Evolutionary conservation across 2,797 vertebrate genomes (phyloP).

Genomic region (Ceryle rudis): DNA sequence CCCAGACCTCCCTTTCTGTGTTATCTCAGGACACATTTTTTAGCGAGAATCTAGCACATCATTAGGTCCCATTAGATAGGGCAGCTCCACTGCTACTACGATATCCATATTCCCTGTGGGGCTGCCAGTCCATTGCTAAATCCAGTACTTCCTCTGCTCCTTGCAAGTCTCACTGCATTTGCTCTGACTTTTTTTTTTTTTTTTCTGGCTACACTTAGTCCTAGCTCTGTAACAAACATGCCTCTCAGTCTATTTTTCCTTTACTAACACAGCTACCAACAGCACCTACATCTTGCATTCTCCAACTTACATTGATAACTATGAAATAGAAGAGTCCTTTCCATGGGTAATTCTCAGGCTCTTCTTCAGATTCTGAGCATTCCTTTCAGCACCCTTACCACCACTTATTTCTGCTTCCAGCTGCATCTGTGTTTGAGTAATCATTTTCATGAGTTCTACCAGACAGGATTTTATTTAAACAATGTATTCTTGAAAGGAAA

Average conservation of each 20-base stretch:
- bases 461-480: not conserved
- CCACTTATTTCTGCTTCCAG: not conserved
- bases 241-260: not conserved
- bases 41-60: not conserved
- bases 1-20: not conserved
- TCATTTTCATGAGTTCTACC: not conserved
- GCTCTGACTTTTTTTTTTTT: not conserved
- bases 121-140: not conserved
- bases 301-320: not conserved
- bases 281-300: not conserved
- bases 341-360: not conserved
- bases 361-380: not conserved
- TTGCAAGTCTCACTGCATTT: not conserved
- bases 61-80: not conserved
- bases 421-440: not conserved
- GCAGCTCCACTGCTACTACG: fast-evolving
- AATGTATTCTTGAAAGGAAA: not conserved
- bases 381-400: not conserved
- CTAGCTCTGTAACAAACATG: not conserved
- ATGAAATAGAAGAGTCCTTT: not conserved
- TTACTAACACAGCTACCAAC: not conserved
- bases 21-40: not conserved
- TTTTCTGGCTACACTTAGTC: not conserved
- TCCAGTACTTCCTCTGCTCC: not conserved
- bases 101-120: not conserved